A percentile compares a stretch with the other conserved stretches of the same genome.
Conservation (phyloP, 2,797 vertebrate species). For the Trichosurus vulpecula region DNA sequence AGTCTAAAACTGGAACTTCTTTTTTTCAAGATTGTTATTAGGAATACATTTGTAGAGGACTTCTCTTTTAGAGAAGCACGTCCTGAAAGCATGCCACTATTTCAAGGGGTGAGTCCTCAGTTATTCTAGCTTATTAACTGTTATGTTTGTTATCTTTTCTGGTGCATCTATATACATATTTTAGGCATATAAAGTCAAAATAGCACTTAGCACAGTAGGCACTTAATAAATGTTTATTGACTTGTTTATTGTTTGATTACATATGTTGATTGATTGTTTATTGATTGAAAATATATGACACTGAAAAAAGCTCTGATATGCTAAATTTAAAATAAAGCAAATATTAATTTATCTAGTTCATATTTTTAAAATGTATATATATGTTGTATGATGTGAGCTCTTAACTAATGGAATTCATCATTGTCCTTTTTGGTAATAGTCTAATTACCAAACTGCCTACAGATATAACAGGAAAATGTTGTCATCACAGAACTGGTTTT, state of each 20-base stretch:
- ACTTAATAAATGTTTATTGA: neutral
- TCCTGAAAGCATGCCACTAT: slow-evolving; percentile 46
- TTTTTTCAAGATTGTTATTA: slow-evolving; percentile 69
- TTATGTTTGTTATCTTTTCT: slow-evolving; percentile 17
- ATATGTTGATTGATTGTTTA: neutral
- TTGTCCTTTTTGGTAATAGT: slow-evolving; percentile 22
- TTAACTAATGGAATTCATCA: slow-evolving; percentile 21
- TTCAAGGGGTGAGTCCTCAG: slow-evolving; percentile 61
- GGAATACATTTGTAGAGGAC: neutral
- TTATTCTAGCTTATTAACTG: slow-evolving; percentile 28
- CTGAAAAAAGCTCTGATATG: slow-evolving; percentile 39
- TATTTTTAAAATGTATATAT: slow-evolving; percentile 41
- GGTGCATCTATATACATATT: neutral
- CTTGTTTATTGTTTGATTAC: neutral
- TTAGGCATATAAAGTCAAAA: neutral
- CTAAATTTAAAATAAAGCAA: slow-evolving; percentile 51
- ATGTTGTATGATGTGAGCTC: slow-evolving; percentile 20
- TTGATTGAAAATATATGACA: neutral
- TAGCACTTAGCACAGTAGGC: neutral
- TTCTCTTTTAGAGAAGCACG: slow-evolving; percentile 28
- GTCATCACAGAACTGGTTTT: neutral
- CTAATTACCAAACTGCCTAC: slow-evolving; percentile 18
- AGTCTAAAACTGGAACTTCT: slow-evolving; percentile 65
- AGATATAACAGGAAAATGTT: slow-evolving; percentile 41
- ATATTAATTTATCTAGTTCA: slow-evolving; percentile 44